Base-by-base conservation (phyloP, 2,888 invertebrate species). In the Caenorhabditis becei region DNA sequence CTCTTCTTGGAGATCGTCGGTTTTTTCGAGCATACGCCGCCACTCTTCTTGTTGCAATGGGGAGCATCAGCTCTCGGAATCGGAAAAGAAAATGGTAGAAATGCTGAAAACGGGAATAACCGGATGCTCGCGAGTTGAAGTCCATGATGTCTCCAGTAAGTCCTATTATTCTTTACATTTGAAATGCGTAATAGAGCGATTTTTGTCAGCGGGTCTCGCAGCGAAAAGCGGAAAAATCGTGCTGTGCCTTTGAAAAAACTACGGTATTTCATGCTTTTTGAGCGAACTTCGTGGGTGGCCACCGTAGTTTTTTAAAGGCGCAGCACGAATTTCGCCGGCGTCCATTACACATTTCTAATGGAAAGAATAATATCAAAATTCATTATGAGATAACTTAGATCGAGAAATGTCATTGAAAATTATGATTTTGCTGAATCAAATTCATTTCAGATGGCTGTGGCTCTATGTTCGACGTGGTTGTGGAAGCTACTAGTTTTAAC, bases 391-490 rank as follows among this genome's bases (percentile, higher is more conserved):
- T n/a, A n/a, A n/a, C n/a, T n/a, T n/a, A n/a, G n/a, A n/a, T n/a
- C n/a, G n/a, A n/a, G n/a, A n/a, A n/a, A n/a, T n/a, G n/a, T n/a
- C n/a, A n/a, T n/a, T n/a, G n/a, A n/a, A n/a, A n/a, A n/a, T n/a
- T n/a, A n/a, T n/a, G n/a, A n/a, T n/a, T n/a, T n/a, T n/a, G n/a
- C n/a, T n/a, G n/a, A n/a, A n/a, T n/a, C n/a, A n/a, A n/a, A n/a
- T n/a, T n/a, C n/a, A n/a, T 82, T 90, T 7, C 83, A 92, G 92
- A 92, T 70, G 92, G 92, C 1, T 92, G 92, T 88, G 92, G 92
- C 8, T 91, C 92, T 8, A 92, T 92, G 92, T 92, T 91, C 86
- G 90, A 91, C 71, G 89, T 92, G n/a, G 83, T 83, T 10, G 90
- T 92, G 35, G 92, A 92, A 83, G 88, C 92, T 8, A 86, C 88